These are phyloP conservation scores for Lydus trimaculatus DNA, from an alignment of 2,888 invertebrate genomes.

Conservation along the genomic window DNA sequence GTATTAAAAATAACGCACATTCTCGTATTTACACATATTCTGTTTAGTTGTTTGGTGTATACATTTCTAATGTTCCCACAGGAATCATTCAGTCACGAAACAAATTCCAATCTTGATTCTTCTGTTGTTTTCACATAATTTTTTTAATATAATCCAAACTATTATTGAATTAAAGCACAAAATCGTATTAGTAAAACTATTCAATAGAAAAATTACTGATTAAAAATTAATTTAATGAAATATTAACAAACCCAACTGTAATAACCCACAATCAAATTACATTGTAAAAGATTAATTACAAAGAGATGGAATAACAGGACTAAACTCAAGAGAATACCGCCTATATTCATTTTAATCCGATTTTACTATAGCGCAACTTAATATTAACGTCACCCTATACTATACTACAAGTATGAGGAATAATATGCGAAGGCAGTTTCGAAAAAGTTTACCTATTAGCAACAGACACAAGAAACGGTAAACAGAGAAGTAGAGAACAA, in stretches of 20 bases:
- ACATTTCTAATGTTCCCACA: background rate
- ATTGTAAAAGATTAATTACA: conserved; percentile 10
- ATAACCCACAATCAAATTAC: background rate
- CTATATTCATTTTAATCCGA: background rate
- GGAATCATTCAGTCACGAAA: conserved; percentile 5
- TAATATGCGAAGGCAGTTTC: background rate
- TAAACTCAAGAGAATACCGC: background rate
- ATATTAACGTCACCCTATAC: conserved; percentile 2
- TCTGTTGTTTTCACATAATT: background rate
- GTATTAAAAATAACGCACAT: background rate
- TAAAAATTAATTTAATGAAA: background rate
- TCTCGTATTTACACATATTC: background rate
- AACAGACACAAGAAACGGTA: too few relatives aligned
- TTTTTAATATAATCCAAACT: background rate
- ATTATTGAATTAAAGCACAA: background rate
- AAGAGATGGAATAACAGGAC: background rate
- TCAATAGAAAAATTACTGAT: background rate
- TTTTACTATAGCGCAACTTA: background rate
- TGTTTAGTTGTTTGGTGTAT: background rate
- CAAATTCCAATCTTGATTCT: background rate
- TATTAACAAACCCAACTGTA: background rate
- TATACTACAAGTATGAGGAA: background rate
- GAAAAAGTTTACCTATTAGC: too few relatives aligned
- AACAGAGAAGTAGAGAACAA: too few relatives aligned
- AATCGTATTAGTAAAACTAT: background rate